phyloP scores from a whole-genome alignment of 2,797 vertebrate species.

The Loris lydekkerianus region DNA sequence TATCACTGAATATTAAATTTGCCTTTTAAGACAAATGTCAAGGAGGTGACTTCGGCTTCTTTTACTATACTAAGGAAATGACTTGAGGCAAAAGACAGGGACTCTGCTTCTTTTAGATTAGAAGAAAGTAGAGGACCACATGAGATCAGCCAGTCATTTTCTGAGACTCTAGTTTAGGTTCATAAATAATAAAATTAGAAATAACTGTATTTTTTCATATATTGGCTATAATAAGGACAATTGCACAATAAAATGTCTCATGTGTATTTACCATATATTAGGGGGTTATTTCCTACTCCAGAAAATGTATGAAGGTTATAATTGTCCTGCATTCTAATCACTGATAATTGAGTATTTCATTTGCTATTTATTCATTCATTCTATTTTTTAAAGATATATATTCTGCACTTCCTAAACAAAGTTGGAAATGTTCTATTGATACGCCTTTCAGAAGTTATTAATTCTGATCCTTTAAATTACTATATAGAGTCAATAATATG shows the following conservation, averaged over 20 bases:
- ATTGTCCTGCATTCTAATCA: background rate
- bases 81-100: slow-evolving; percentile 64
- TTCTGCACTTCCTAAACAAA: slow-evolving; percentile 41
- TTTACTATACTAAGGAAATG: slow-evolving; percentile 60
- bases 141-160: background rate
- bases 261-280: background rate
- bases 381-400: background rate
- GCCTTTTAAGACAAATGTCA: slow-evolving; percentile 43
- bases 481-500: background rate
- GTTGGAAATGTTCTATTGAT: background rate
- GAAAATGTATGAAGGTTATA: background rate
- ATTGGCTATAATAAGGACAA: background rate
- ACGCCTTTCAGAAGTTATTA: slow-evolving; percentile 13
- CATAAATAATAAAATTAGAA: slow-evolving; percentile 3
- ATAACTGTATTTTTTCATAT: background rate
- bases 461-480: slow-evolving; percentile 10
- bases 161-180: slow-evolving; percentile 56
- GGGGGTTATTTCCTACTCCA: slow-evolving; percentile 6
- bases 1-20: slow-evolving; percentile 60
- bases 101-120: slow-evolving; percentile 9
- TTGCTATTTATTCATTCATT: background rate
- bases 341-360: background rate
- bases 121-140: slow-evolving; percentile 43
- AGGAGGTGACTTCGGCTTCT: slow-evolving; percentile 49
- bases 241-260: background rate